A percentile compares a stretch with the other conserved stretches of the same genome.
Evolutionary conservation across 2,797 vertebrate species (phyloP).

Genomic region (Coregonus ussuriensis): DNA sequence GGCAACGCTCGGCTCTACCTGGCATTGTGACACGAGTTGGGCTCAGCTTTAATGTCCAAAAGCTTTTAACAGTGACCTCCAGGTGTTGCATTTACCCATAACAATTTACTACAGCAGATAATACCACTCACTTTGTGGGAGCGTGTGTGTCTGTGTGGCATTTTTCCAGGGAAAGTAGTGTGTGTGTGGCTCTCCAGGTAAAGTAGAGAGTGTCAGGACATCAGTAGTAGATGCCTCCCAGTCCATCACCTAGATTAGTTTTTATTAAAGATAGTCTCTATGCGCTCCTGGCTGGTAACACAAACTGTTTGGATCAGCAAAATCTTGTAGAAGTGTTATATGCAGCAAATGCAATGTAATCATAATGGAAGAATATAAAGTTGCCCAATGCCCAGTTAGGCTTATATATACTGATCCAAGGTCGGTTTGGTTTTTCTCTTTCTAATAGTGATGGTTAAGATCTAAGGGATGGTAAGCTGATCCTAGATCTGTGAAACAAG

Average conservation of each 20-base stretch:
- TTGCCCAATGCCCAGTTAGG: no score
- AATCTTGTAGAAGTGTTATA: not conserved
- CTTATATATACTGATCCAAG: conserved; percentile 28
- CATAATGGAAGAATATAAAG: no score
- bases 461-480: not conserved
- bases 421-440: conserved; percentile 26
- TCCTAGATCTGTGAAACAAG: conserved; percentile 16
- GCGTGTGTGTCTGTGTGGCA: conserved; percentile 13
- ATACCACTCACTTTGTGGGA: no score
- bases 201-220: conserved; percentile 37
- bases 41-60: conserved; percentile 50
- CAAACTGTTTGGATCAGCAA: conserved; percentile 50
- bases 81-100: conserved; percentile 31
- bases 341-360: not conserved
- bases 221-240: conserved; percentile 22
- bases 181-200: not conserved
- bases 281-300: conserved; percentile 28
- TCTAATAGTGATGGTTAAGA: not conserved
- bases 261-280: conserved; percentile 40
- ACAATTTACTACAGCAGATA: conserved; percentile 29
- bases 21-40: conserved; percentile 13
- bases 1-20: not conserved
- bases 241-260: conserved; percentile 46
- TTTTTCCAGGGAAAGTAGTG: conserved; percentile 25
- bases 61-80: conserved; percentile 59